Conservation (phyloP, 30 jellyfish, hydroid and myxozoan species). For the Aurelia sp. region DNA sequence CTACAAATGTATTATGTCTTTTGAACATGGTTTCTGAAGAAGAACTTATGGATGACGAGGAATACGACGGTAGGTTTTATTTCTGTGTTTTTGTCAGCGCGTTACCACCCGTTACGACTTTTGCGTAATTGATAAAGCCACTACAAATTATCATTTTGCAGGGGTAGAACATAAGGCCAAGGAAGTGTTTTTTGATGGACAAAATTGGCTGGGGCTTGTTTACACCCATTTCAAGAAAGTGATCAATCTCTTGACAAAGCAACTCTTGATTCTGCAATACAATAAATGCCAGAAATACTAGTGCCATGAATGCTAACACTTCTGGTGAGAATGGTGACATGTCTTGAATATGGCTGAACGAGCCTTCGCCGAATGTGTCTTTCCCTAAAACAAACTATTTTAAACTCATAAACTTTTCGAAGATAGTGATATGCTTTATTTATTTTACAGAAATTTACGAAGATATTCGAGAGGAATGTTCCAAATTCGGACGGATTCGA, state of each 20-base stretch:
- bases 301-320: no score
- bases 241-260: background rate
- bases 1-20: constrained; percentile 89
- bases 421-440: background rate
- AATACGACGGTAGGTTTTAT: constrained; percentile 81
- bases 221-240: background rate
- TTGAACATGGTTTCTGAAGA: constrained; percentile 94
- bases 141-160: no score
- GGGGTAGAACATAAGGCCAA: no score
- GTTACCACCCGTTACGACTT: no score
- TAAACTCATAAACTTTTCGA: background rate
- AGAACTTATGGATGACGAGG: constrained; percentile 95
- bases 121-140: no score
- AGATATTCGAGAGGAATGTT: constrained; percentile 96
- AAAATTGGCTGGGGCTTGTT: no score
- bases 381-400: background rate
- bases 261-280: no score
- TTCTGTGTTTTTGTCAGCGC: background rate
- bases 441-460: constrained; percentile 83
- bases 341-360: background rate
- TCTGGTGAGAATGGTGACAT: no score
- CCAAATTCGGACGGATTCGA: constrained; percentile 92
- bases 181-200: background rate
- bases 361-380: background rate
- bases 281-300: no score